Evolutionary conservation across 2,113 vertebrate species (phyloP).

Genomic region (Trogon melanurus): DNA sequence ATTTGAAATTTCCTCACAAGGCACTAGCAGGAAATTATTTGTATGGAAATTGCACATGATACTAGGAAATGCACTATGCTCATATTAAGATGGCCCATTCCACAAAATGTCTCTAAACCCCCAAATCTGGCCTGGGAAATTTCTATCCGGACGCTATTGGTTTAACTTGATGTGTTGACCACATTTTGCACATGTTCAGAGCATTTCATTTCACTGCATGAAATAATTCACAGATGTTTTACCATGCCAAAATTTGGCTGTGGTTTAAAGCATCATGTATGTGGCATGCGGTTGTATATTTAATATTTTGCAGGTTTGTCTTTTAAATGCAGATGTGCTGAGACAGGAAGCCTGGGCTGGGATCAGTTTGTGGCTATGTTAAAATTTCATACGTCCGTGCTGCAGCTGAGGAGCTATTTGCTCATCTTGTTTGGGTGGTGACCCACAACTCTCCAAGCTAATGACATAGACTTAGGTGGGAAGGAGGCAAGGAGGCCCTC

Average conservation of each 20-base stretch:
- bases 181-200: not conserved
- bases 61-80: not conserved
- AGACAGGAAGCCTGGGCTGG: not conserved
- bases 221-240: constrained; percentile 20
- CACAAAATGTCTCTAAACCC: not conserved
- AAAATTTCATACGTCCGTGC: not conserved
- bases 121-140: not conserved
- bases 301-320: constrained; percentile 18
- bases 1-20: not conserved
- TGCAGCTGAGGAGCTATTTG: not conserved
- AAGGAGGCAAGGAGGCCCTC: not conserved
- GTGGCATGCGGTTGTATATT: not conserved
- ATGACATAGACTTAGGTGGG: not conserved
- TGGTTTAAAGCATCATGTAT: not conserved
- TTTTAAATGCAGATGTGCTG: not conserved
- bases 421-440: not conserved
- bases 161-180: not conserved
- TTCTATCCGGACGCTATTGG: not conserved
- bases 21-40: not conserved
- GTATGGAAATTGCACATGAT: not conserved
- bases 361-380: not conserved
- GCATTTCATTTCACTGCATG: not conserved
- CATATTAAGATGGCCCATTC: not conserved
- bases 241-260: not conserved
- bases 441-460: not conserved